Evolutionary conservation across 2,888 invertebrate species (phyloP), one percentile per base, ranked within the genome.

Genomic region (Drosophila yooni): DNA sequence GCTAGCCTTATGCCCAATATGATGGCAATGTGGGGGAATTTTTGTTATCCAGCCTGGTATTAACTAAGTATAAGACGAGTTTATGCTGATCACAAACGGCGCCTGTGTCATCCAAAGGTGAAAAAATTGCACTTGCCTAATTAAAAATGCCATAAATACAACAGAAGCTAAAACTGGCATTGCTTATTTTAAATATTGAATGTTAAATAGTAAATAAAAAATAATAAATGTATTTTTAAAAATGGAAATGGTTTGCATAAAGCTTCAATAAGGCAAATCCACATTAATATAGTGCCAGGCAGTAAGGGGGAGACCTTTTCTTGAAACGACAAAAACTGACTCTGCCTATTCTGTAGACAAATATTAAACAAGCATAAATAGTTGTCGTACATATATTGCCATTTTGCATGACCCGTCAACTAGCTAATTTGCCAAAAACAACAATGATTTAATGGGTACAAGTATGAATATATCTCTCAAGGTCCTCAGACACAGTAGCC

Each of bases 131-230:
- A 52, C 57, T 77, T 82, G 79, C 48, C 82, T 83, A 83, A 88
- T 86, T 86, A 86, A 83, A 79, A 88, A 80, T 83, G 70, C 82
- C 89, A 88, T 86, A 87, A 86, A 74, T 65, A 72, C 75, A 31
- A 48, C 60, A 61, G 50, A 58, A 60, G 36, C 59, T 59, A 48
- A 53, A 29, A 67, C 74, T 76, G 83, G 74, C 77, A 82, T 70
- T 71, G 77, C 56, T 65, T 62, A 70, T 66, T 65, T 13, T 65
- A 64, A 73, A 73, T 64, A 51, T 27, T 56, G 33, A 34, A 59
- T 67, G 27, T 21, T 48, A 27, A 65, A 27, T 60, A 69, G 25
- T 54, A 70, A 72, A 72, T 61, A 57, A 65, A 73, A 71, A 71
- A 27, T 38, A 56, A 56, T 60, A 72, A 80, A 83, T 76, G 79